Evolutionary conservation across 2,797 vertebrate genomes (phyloP).

Genomic region (Sebastes oblongus): DNA sequence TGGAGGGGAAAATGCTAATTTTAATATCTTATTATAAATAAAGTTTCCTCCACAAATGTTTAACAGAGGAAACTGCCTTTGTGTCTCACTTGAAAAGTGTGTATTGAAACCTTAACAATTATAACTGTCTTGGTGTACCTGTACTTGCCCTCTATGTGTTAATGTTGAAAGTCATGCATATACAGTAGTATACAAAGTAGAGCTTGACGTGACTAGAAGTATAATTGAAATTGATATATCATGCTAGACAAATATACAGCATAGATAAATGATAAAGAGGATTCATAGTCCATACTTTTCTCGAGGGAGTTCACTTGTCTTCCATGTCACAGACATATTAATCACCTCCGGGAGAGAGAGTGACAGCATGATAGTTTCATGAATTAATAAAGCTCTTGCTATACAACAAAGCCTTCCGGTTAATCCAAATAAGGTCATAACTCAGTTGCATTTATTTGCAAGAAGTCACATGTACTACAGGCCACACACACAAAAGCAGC

Average conservation of each 20-base stretch:
- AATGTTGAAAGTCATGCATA: conserved; percentile 6
- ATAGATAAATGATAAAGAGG: conserved; percentile 66
- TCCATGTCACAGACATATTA: conserved; percentile 68
- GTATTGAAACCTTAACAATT: no score
- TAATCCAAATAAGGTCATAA: conserved; percentile 75
- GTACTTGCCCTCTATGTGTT: background rate
- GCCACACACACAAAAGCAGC: background rate
- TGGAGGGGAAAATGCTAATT: background rate
- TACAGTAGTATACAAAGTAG: background rate
- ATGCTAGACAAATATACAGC: conserved; percentile 50
- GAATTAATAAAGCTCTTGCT: conserved; percentile 76
- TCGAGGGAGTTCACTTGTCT: conserved; percentile 48
- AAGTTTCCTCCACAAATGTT: background rate
- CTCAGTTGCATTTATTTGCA: conserved; percentile 67
- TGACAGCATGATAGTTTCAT: conserved; percentile 69
- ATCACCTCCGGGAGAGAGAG: conserved; percentile 65
- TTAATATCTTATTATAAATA: background rate
- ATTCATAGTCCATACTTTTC: conserved; percentile 53
- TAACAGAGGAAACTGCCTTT: background rate
- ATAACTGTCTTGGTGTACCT: background rate
- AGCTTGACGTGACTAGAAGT: conserved; percentile 25
- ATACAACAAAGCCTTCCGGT: conserved; percentile 71
- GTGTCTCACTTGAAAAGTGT: background rate
- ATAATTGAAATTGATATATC: conserved; percentile 63
- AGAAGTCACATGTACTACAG: conserved; percentile 17